Conservation (phyloP, 2,888 invertebrate genomes). For the Stenolophus ochropezus region DNA sequence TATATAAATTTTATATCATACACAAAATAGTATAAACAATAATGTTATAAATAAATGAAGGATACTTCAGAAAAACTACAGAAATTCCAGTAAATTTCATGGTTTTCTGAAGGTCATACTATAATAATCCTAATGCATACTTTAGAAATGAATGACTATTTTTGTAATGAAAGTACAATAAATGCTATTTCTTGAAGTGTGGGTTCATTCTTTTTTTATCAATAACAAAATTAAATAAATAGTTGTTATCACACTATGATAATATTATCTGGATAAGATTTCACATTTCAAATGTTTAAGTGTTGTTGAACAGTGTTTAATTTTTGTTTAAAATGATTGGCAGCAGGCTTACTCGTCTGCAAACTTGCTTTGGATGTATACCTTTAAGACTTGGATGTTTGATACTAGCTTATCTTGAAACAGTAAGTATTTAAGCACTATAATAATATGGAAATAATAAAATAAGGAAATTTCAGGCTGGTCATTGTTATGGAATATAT, state of each 20-base stretch:
- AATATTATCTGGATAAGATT: no score
- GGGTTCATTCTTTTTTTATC: no score
- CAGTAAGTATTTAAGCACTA: conserved; percentile 64
- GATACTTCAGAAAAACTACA: background rate
- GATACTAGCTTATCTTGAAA: conserved; percentile 65
- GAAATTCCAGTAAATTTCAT: background rate
- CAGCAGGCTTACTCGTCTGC: background rate
- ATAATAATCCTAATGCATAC: background rate
- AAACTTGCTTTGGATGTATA: conserved; percentile 63
- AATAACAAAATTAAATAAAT: no score
- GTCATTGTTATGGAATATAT: conserved; percentile 23
- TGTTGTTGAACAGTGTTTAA: background rate
- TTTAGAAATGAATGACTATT: background rate
- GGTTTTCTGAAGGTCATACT: background rate
- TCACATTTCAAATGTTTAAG: background rate
- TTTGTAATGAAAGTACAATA: no score
- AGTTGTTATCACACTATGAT: no score
- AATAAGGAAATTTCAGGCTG: conserved; percentile 14
- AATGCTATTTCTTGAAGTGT: no score
- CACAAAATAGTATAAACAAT: background rate
- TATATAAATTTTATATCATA: background rate
- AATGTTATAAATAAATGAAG: background rate
- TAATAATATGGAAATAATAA: background rate
- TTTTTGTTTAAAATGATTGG: conserved; percentile 25
- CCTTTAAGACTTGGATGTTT: conserved; percentile 65